A percentile compares a stretch with the other conserved stretches of the same genome.
These are phyloP conservation scores for Saturnia pavonia DNA, from an alignment of 2,888 invertebrate genomes.

Conservation along the genomic window DNA sequence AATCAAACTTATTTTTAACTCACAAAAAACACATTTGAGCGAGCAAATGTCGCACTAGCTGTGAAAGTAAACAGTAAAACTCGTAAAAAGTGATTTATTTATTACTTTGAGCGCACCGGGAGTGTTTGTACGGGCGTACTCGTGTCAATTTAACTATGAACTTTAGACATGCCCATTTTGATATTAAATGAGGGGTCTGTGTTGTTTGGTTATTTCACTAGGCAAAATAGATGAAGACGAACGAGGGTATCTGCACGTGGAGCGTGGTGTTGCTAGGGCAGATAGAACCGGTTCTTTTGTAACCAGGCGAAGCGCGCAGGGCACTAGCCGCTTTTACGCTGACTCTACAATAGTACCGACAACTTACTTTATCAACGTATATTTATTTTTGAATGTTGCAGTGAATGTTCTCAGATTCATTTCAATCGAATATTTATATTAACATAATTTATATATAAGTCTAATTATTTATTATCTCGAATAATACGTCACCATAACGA, in stretches of 20 bases:
- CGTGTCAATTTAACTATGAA: slow-evolving; percentile 28
- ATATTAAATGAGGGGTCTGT: slow-evolving; percentile 35
- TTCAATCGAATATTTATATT: background rate
- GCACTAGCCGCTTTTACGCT: slow-evolving; percentile 58
- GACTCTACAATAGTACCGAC: slow-evolving; percentile 40
- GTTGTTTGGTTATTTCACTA: slow-evolving; percentile 37
- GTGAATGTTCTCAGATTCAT: background rate
- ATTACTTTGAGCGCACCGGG: slow-evolving; percentile 51
- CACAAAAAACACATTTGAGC: slow-evolving; percentile 16
- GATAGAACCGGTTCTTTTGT: slow-evolving; percentile 67
- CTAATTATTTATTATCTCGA: background rate
- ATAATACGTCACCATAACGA: background rate
- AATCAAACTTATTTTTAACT: slow-evolving; percentile 4
- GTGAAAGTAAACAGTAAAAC: slow-evolving; percentile 41
- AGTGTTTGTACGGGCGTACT: slow-evolving; percentile 46
- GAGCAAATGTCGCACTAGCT: slow-evolving; percentile 23
- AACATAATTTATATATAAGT: background rate
- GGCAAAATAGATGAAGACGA: slow-evolving; percentile 75
- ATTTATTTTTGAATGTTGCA: slow-evolving; percentile 23
- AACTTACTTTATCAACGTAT: slow-evolving; percentile 48
- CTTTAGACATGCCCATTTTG: slow-evolving; percentile 31
- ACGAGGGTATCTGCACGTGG: slow-evolving; percentile 70
- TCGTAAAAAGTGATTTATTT: slow-evolving; percentile 64
- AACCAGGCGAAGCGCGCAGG: slow-evolving; percentile 55
- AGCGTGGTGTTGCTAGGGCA: slow-evolving; percentile 48